phyloP scores from a whole-genome alignment of 64 coral and sea anemone genomes.

The Porites australiensis region DNA sequence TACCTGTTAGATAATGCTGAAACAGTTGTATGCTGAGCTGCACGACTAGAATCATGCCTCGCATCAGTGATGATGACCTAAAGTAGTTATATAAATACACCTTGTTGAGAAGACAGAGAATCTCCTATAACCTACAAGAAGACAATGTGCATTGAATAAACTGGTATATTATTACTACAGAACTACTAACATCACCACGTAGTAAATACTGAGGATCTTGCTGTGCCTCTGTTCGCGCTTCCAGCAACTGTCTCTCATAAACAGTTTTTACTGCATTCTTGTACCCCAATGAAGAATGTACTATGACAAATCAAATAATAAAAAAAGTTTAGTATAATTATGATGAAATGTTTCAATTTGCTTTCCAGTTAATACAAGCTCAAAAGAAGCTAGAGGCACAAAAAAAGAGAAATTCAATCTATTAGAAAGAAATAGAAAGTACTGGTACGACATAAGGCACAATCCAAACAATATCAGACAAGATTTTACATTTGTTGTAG shows the following conservation, averaged over 20 bases:
- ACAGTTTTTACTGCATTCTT: conserved; percentile 1
- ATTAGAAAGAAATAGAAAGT: too few species aligned
- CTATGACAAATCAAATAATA: not conserved
- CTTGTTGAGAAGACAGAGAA: too few species aligned
- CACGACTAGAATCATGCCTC: conserved; percentile 45
- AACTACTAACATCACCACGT: conserved; percentile 28
- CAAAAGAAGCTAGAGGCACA: too few species aligned
- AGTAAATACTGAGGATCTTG: conserved; percentile 22
- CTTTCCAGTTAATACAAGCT: too few species aligned
- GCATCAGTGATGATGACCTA: conserved; percentile 56
- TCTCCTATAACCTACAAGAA: not conserved
- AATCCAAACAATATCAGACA: too few species aligned
- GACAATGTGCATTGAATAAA: too few species aligned
- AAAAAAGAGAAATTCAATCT: too few species aligned
- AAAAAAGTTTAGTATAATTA: too few species aligned
- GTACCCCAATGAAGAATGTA: conserved; percentile 8
- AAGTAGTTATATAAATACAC: not conserved
- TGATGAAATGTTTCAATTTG: too few species aligned
- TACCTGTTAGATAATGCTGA: conserved; percentile 50
- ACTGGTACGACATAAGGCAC: too few species aligned
- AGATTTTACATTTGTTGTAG: too few species aligned
- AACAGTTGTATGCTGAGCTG: conserved; percentile 49
- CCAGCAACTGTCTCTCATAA: conserved; percentile 27
- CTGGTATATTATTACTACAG: too few species aligned
- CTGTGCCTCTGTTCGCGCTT: conserved; percentile 36